Evolutionary conservation across 2,113 vertebrate species (phyloP), one percentile per base, ranked within the genome.

Genomic region (Reinhardtius hippoglossoides): DNA sequence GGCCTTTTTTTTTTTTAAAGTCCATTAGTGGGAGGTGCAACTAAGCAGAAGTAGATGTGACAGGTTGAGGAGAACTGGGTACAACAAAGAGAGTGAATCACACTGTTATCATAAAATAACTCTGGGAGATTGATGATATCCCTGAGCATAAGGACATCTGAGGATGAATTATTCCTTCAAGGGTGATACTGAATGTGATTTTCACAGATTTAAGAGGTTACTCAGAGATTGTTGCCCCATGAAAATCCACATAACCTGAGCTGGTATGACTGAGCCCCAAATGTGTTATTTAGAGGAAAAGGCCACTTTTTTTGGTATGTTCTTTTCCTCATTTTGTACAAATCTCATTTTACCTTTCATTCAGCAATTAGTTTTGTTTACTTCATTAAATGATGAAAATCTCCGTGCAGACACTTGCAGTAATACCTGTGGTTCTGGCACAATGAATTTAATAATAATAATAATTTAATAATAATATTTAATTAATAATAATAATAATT

Each of bases 21-120:
- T 69, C 46, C 37, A 84, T 91, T 84, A 81, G 73, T 64, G 77
- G 81, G 75, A 79, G 73, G 55, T 62, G 74, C 66, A 80, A 71
- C 70, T 77, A 78, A 85, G 66, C n/a, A 59, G 69, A 81, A 85
- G 66, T 64, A 77, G 60, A 80, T 81, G 78, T 78, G 76, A 57
- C 78, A 88, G 71, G 67, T 80, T 72, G 71, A 68, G 74, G 65
- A 60, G 71, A 80, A 74, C 21, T 5, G 42, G 44, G 68, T 64
- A n/a, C 50, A 54, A 40, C 69, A 57, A 21, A 68, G 65, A 75
- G 76, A 85, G 78, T 82, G 67, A 87, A 85, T 85, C 79, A 80
- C 66, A 21, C 48, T 24, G 72, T 77, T 85, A 80, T 83, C 52
- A 85, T 60, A 67, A 85, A 87, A 81, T 87, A 83, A 88, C 71